A percentile compares a stretch with the other conserved stretches of the same genome.
Conservation (phyloP, 2,888 invertebrate species). For the Hofmannophila pseudospretella region DNA sequence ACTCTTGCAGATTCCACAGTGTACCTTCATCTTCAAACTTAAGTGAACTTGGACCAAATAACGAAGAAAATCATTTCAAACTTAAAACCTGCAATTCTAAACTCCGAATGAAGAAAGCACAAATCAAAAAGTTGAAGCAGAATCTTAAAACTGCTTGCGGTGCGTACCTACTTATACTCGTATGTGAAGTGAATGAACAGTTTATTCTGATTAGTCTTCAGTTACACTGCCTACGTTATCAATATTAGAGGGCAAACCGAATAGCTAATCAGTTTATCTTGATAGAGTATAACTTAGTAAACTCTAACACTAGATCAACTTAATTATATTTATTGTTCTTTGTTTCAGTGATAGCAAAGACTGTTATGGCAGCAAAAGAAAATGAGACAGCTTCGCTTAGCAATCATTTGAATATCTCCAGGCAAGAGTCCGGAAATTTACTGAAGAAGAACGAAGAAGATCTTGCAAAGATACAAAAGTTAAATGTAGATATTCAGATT, state of each 20-base stretch:
- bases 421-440: slow-evolving; percentile 31
- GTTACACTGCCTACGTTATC: no score
- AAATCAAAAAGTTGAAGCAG: slow-evolving; percentile 34
- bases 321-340: no score
- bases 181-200: no score
- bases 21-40: slow-evolving; percentile 9
- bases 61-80: no score
- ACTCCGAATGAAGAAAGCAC: slow-evolving; percentile 30
- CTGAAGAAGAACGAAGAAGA: slow-evolving; percentile 25
- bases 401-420: slow-evolving; percentile 27
- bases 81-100: slow-evolving; percentile 29
- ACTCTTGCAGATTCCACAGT: slow-evolving; percentile 30
- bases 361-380: slow-evolving; percentile 35
- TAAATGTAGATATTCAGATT: slow-evolving; percentile 32
- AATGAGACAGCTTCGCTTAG: slow-evolving; percentile 30
- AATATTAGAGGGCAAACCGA: no score
- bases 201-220: no score
- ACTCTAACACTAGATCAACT: no score
- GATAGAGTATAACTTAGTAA: no score
- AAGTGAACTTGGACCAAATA: slow-evolving; percentile 16
- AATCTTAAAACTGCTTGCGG: slow-evolving; percentile 42
- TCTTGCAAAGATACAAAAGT: slow-evolving; percentile 21
- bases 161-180: slow-evolving; percentile 29
- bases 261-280: no score
- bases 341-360: slow-evolving; percentile 40